These are phyloP conservation scores for Paradisaea rubra DNA, from an alignment of 2,113 vertebrate species.

Conservation along the genomic window DNA sequence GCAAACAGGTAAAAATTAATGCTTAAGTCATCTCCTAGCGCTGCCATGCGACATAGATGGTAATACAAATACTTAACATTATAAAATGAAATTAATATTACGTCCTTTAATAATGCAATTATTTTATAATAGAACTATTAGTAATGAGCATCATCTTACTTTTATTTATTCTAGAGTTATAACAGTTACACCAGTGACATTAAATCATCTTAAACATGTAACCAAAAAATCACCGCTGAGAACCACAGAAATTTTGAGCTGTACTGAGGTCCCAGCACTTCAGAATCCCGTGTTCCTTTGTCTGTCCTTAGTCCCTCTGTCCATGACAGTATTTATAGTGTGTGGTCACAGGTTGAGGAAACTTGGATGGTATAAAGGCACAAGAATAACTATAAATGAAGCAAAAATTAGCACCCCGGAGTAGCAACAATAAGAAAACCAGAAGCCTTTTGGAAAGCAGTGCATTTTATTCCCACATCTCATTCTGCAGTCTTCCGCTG, in stretches of 20 bases:
- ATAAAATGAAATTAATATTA: not conserved
- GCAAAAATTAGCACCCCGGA: not conserved
- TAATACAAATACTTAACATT: not conserved
- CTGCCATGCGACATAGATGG: not conserved
- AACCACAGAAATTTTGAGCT: not conserved
- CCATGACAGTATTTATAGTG: not conserved
- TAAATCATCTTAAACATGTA: not conserved
- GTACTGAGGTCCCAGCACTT: not conserved
- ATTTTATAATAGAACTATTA: not conserved
- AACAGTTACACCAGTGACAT: not conserved
- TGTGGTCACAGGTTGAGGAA: not conserved
- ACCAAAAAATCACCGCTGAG: not conserved
- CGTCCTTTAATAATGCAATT: not conserved
- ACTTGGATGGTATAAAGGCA: not conserved
- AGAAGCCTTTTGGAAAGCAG: conserved; percentile 45
- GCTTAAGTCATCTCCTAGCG: not conserved
- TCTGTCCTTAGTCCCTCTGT: not conserved
- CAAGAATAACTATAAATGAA: conserved; percentile 29
- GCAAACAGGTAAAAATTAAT: not conserved
- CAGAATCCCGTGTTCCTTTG: not conserved
- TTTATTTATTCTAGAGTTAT: not conserved
- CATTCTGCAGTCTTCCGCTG: not conserved
- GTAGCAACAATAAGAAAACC: conserved; percentile 19
- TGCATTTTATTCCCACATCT: conserved; percentile 20
- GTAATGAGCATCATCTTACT: not conserved